These are phyloP conservation scores for Genyomyrus donnyi DNA, from an alignment of 2,113 vertebrate genomes.

Conservation along the genomic window DNA sequence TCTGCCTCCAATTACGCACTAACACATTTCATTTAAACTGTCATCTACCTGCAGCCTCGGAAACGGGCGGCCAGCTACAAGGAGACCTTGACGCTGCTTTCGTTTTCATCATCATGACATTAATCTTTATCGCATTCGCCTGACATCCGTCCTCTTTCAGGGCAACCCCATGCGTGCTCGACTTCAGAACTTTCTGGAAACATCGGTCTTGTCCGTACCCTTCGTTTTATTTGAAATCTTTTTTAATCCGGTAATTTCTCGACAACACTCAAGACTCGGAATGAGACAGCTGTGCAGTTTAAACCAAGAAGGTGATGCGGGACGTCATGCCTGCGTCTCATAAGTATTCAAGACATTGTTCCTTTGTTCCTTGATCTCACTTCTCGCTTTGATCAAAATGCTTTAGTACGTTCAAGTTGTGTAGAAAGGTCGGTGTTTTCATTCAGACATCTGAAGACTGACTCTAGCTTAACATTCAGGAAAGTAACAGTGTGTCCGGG, in stretches of 20 bases:
- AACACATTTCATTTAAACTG: not conserved
- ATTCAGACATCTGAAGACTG: not conserved
- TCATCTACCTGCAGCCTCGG: not conserved
- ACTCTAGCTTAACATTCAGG: not conserved
- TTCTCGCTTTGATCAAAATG: not conserved
- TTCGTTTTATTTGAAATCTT: not conserved
- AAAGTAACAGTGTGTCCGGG: not conserved
- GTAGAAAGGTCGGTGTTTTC: not conserved
- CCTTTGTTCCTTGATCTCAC: not conserved
- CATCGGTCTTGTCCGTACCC: not conserved
- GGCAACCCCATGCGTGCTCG: not conserved
- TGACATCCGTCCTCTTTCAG: not conserved
- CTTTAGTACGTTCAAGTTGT: not conserved
- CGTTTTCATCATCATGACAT: not conserved
- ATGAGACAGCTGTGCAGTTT: not conserved
- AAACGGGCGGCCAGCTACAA: not conserved
- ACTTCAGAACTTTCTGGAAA: not conserved
- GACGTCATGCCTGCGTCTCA: not conserved
- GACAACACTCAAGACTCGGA: not conserved
- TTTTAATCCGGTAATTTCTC: too few relatives aligned
- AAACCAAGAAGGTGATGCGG: not conserved
- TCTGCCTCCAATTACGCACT: constrained; percentile 7
- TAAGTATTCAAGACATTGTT: not conserved
- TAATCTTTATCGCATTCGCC: not conserved
- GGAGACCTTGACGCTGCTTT: not conserved